phyloP scores from a whole-genome alignment of 2,113 vertebrate species.

The Atrichornis clamosus region DNA sequence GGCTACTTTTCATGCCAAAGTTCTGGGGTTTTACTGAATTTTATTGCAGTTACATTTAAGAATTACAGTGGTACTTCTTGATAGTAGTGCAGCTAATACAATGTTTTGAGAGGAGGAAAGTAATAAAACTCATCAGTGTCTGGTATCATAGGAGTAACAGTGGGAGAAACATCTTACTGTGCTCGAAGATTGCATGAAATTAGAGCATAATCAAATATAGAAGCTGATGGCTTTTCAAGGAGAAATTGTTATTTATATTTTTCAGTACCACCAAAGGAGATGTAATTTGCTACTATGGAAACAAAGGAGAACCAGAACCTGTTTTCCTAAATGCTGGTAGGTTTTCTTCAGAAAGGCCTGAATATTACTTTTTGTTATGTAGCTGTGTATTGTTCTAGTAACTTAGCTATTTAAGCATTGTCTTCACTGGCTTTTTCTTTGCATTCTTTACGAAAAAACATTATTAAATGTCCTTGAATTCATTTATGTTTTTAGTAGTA shows the following conservation, averaged over 20 bases:
- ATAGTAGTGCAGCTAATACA: neutral
- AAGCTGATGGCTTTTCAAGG: conserved; percentile 43
- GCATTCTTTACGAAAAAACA: neutral
- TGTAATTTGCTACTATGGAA: conserved; percentile 96
- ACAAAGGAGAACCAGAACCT: conserved; percentile 87
- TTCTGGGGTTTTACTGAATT: neutral
- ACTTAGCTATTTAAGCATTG: neutral
- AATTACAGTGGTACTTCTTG: neutral
- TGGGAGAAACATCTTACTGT: neutral
- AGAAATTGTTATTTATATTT: conserved; percentile 52
- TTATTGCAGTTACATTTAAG: neutral
- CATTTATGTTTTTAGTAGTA: neutral
- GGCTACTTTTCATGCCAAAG: neutral
- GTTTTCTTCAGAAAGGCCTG: conserved; percentile 46
- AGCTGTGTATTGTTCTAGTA: neutral
- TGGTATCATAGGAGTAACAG: neutral
- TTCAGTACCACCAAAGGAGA: conserved; percentile 87
- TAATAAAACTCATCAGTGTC: neutral
- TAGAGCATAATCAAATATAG: conserved; percentile 30
- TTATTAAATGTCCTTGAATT: neutral
- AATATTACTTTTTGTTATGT: neutral
- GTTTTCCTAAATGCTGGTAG: conserved; percentile 86
- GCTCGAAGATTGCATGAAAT: conserved; percentile 14
- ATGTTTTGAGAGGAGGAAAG: neutral
- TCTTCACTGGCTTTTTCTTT: neutral